These are phyloP conservation scores for Stigmatopora nigra DNA, from an alignment of 2,113 vertebrate genomes.

Conservation along the genomic window DNA sequence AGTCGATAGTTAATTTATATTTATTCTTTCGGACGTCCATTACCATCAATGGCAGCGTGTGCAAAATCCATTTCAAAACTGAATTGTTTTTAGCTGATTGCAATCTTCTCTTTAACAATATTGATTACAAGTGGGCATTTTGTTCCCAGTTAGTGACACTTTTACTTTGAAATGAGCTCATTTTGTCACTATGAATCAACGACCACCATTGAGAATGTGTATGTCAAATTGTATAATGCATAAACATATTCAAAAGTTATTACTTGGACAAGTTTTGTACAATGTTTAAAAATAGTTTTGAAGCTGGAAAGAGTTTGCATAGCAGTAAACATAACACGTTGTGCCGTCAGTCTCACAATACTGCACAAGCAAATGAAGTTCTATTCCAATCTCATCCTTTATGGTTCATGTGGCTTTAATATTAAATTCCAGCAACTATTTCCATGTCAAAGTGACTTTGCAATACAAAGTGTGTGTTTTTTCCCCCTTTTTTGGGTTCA, in stretches of 20 bases:
- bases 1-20: too few species aligned
- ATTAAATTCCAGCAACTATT: constrained; percentile 22
- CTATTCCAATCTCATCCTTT: constrained; percentile 11
- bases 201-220: neutral
- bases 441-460: constrained; percentile 1
- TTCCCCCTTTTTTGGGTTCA: neutral
- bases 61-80: too few species aligned
- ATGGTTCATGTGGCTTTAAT: constrained; percentile 10
- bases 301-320: neutral
- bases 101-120: too few species aligned
- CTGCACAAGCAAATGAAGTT: constrained; percentile 5
- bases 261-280: neutral
- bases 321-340: neutral
- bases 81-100: too few species aligned
- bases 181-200: too few species aligned
- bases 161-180: too few species aligned
- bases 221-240: neutral
- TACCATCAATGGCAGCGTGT: too few species aligned
- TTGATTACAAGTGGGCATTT: too few species aligned
- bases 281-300: neutral
- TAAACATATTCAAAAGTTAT: neutral
- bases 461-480: constrained; percentile 2
- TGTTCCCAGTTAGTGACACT: too few species aligned
- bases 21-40: too few species aligned
- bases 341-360: constrained; percentile 1